A percentile compares a stretch with the other conserved stretches of the same genome.
These are phyloP conservation scores for Eutrigla gurnardus DNA, from an alignment of 2,797 vertebrate species.

Conservation along the genomic window DNA sequence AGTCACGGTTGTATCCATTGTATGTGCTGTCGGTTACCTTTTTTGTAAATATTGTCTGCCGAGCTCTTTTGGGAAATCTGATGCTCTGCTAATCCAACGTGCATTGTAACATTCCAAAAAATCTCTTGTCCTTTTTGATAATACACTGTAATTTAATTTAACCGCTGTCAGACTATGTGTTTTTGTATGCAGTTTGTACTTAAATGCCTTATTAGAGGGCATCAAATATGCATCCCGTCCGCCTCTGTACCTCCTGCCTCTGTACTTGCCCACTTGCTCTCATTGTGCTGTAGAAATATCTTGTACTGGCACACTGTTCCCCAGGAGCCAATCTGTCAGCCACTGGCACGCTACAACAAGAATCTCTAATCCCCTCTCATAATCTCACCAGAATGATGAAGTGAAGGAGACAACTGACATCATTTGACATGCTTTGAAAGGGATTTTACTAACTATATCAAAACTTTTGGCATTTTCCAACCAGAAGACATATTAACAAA, in stretches of 20 bases:
- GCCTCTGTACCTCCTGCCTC: constrained; percentile 1
- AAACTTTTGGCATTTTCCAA: constrained; percentile 22
- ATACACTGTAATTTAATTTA: constrained; percentile 75
- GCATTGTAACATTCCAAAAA: constrained; percentile 81
- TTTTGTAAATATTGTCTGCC: constrained; percentile 71
- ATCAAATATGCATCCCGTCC: constrained; percentile 56
- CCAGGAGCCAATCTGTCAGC: constrained; percentile 72
- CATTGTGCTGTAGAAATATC: constrained; percentile 72
- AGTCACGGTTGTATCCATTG: constrained; percentile 59
- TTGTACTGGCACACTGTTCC: constrained; percentile 62
- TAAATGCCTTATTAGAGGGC: constrained; percentile 39
- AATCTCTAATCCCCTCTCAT: constrained; percentile 65
- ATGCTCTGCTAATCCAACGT: constrained; percentile 76
- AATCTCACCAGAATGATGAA: constrained; percentile 68
- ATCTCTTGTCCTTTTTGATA: constrained; percentile 68
- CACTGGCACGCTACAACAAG: constrained; percentile 67
- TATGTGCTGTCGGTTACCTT: constrained; percentile 66
- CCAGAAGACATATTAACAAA: constrained; percentile 13
- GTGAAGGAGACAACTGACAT: constrained; percentile 62
- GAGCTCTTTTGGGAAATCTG: constrained; percentile 55
- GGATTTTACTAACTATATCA: constrained; percentile 46
- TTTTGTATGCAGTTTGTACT: constrained; percentile 39
- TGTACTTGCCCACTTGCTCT: constrained; percentile 44
- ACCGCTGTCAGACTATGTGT: constrained; percentile 50
- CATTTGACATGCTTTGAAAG: constrained; percentile 56